A percentile compares a stretch with the other conserved stretches of the same genome.
phyloP scores from a whole-genome alignment of 1,140 invertebrate genomes.

The Phocides pigmalion region DNA sequence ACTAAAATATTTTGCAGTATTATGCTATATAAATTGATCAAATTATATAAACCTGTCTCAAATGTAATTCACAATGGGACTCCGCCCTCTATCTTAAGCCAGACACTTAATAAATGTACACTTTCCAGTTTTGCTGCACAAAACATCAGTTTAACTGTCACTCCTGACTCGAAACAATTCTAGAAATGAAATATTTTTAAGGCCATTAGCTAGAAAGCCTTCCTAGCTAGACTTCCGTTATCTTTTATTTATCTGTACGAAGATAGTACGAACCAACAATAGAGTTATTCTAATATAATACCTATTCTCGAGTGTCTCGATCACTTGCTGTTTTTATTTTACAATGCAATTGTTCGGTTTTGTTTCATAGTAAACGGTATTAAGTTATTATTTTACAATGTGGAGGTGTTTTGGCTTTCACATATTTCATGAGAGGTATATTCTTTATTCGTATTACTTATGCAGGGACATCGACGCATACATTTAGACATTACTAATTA shows the following conservation, averaged over 20 bases:
- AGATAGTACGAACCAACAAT: constrained; percentile 11
- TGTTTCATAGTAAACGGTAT: too few relatives aligned
- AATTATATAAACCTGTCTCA: not conserved
- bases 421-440: too few relatives aligned
- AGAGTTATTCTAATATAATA: constrained; percentile 2
- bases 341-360: too few relatives aligned
- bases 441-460: too few relatives aligned
- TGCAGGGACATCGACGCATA: too few relatives aligned
- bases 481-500: too few relatives aligned
- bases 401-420: too few relatives aligned
- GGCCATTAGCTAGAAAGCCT: constrained; percentile 71
- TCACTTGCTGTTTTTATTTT: not conserved
- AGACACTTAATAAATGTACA: constrained; percentile 64
- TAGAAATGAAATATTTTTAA: constrained; percentile 78
- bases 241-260: constrained; percentile 42
- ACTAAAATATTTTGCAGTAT: too few relatives aligned
- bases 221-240: constrained; percentile 41
- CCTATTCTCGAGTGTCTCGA: not conserved
- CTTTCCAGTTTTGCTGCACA: constrained; percentile 51
- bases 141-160: constrained; percentile 73
- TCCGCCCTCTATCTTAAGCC: constrained; percentile 48
- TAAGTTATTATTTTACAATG: too few relatives aligned
- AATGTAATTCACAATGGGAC: constrained; percentile 13
- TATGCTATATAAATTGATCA: not conserved
- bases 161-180: constrained; percentile 73